Percentiles rank a stretch among this genome's conserved stretches.
phyloP scores from a whole-genome alignment of 1,140 invertebrate genomes.

The Nixonia krombeini region DNA sequence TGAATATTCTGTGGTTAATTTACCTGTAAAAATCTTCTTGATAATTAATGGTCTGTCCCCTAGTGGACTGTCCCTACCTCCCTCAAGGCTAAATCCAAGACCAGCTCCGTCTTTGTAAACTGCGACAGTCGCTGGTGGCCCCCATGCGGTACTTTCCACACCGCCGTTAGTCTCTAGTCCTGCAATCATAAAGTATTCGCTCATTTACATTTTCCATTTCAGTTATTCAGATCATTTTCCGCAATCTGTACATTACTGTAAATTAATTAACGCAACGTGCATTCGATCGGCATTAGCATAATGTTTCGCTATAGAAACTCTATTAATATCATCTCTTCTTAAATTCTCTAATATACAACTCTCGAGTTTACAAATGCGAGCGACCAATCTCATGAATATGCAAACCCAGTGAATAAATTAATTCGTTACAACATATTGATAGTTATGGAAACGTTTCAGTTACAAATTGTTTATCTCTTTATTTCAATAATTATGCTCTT shows the following conservation, averaged over 20 bases:
- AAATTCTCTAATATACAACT: too few relatives aligned
- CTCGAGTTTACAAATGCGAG: too few relatives aligned
- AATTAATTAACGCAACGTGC: too few relatives aligned
- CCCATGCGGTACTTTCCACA: conserved; percentile 57
- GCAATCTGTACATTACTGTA: too few relatives aligned
- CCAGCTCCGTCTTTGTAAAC: conserved; percentile 90
- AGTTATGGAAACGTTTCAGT: too few relatives aligned
- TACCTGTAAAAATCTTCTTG: conserved; percentile 94
- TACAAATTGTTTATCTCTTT: neutral
- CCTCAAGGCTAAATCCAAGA: conserved; percentile 92
- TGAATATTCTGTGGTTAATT: conserved; percentile 35
- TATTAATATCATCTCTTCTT: too few relatives aligned
- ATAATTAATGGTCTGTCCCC: conserved; percentile 89
- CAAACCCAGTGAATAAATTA: too few relatives aligned
- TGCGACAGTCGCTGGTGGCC: conserved; percentile 73
- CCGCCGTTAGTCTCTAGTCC: conserved; percentile 55
- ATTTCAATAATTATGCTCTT: neutral
- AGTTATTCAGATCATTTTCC: neutral
- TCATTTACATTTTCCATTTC: neutral
- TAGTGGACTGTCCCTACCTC: conserved; percentile 89
- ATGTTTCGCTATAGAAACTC: too few relatives aligned
- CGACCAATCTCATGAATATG: too few relatives aligned
- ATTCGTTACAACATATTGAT: neutral
- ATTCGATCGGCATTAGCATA: too few relatives aligned
- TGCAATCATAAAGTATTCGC: too few relatives aligned